A percentile compares a stretch with the other conserved stretches of the same genome.
These are phyloP conservation scores for Andrena bicolor DNA, from an alignment of 2,888 invertebrate species.

Conservation along the genomic window DNA sequence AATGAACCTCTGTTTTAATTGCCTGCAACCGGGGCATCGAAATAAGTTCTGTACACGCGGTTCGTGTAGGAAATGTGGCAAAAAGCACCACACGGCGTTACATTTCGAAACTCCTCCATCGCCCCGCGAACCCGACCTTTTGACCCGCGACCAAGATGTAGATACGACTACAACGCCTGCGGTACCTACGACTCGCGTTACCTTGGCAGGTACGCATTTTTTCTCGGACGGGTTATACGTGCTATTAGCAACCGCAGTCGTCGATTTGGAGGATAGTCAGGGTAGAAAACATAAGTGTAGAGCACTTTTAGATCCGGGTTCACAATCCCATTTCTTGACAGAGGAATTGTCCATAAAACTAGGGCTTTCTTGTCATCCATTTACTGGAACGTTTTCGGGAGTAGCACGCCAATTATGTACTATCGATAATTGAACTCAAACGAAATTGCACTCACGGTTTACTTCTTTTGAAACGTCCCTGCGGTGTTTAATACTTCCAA, in stretches of 20 bases:
- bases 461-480: neutral
- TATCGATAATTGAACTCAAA: neutral
- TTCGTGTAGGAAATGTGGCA: neutral
- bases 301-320: neutral
- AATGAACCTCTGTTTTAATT: neutral
- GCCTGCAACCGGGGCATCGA: neutral
- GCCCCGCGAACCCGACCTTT: neutral
- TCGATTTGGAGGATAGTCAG: neutral
- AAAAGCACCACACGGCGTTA: neutral
- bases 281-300: conserved; percentile 5
- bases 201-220: neutral
- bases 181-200: no score
- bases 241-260: conserved; percentile 3
- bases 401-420: neutral
- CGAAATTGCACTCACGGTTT: neutral
- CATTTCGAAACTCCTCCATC: neutral
- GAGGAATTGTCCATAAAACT: neutral
- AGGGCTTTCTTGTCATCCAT: neutral
- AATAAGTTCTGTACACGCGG: neutral
- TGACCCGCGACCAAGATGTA: no score
- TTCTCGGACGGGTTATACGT: neutral
- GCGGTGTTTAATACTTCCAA: neutral
- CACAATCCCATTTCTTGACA: neutral
- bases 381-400: neutral
- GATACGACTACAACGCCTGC: no score